Evolutionary conservation across 2,113 vertebrate genomes (phyloP).

Genomic region (Poeciliopsis prolifica): DNA sequence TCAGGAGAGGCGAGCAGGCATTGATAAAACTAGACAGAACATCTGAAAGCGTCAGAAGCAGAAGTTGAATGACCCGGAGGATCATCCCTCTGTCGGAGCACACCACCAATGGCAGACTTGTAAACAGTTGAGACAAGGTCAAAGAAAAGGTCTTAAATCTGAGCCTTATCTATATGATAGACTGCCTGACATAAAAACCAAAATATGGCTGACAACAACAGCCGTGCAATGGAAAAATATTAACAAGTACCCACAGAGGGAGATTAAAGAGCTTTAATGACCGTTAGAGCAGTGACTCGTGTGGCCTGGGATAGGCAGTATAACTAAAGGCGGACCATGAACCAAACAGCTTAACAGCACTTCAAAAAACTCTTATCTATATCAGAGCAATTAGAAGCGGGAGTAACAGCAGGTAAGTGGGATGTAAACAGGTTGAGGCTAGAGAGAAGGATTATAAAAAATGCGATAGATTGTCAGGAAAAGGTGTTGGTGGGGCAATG

Average conservation of each 20-base stretch:
- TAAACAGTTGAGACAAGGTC: slow-evolving; percentile 65
- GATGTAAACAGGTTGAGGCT: slow-evolving; percentile 41
- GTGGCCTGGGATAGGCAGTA: slow-evolving; percentile 10
- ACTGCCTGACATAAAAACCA: slow-evolving; percentile 50
- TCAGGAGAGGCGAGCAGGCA: slow-evolving; percentile 24
- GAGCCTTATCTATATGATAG: slow-evolving; percentile 66
- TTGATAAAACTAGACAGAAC: slow-evolving; percentile 29
- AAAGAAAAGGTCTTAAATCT: slow-evolving; percentile 51
- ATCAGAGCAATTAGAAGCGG: slow-evolving; percentile 36
- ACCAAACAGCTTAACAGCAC: slow-evolving; percentile 46
- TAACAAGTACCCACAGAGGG: slow-evolving; percentile 12
- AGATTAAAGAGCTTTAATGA: slow-evolving; percentile 52
- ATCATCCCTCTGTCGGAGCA: slow-evolving; percentile 42
- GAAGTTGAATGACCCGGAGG: slow-evolving; percentile 64
- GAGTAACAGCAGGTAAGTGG: slow-evolving; percentile 37
- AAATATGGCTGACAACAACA: slow-evolving; percentile 35
- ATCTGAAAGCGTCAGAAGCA: slow-evolving; percentile 40
- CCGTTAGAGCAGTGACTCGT: slow-evolving; percentile 22
- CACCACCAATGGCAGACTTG: slow-evolving; percentile 30
- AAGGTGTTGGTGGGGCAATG: slow-evolving; percentile 51
- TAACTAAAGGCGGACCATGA: slow-evolving; percentile 48
- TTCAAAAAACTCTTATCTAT: slow-evolving; percentile 66
- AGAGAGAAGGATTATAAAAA: slow-evolving; percentile 42
- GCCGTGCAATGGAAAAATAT: slow-evolving; percentile 35
- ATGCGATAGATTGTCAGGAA: slow-evolving; percentile 44